phyloP scores from a whole-genome alignment of 2,113 vertebrate genomes.

The Patagioenas fasciata region DNA sequence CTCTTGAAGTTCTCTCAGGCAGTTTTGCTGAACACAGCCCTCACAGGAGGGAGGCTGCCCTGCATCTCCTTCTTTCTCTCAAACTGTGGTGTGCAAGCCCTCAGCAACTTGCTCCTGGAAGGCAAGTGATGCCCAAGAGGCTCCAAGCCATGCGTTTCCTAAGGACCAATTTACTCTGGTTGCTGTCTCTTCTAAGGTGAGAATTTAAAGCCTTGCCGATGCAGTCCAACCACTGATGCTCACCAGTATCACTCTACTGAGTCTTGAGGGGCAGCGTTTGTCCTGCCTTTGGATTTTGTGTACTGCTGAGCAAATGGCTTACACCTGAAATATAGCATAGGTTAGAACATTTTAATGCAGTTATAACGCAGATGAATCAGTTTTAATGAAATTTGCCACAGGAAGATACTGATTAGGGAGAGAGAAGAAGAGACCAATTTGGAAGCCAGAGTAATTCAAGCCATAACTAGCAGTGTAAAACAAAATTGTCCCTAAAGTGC shows the following conservation, averaged over 20 bases:
- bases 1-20: background rate
- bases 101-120: background rate
- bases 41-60: background rate
- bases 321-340: background rate
- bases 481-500: background rate
- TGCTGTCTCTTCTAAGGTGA: background rate
- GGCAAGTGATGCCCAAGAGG: background rate
- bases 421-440: background rate
- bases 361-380: background rate
- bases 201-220: background rate
- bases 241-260: background rate
- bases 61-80: background rate
- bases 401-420: background rate
- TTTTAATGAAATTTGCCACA: background rate
- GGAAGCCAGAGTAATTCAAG: background rate
- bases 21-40: background rate
- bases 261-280: rapidly evolving
- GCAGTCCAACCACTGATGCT: background rate
- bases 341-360: background rate
- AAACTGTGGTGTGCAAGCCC: background rate
- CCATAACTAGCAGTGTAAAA: background rate
- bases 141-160: background rate
- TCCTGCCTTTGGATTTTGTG: background rate
- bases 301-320: background rate
- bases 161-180: background rate